Conservation (phyloP, 2,797 vertebrate genomes). For the Acipenser transmontanus region DNA sequence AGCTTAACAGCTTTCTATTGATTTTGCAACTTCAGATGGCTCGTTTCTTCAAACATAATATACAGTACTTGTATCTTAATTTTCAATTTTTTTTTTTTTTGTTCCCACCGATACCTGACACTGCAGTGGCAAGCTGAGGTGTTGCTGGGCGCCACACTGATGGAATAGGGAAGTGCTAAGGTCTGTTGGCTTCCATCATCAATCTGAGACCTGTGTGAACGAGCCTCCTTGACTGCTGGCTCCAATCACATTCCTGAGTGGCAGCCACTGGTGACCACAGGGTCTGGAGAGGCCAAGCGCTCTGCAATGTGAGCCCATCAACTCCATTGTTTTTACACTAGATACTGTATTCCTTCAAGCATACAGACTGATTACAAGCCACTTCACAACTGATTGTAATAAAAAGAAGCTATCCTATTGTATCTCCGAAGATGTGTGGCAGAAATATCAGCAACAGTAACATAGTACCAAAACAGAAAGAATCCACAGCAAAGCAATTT, state of each 20-base stretch:
- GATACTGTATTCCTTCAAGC: not conserved
- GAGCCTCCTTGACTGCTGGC: constrained; percentile 36
- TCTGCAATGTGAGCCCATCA: constrained; percentile 9
- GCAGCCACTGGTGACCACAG: constrained; percentile 46
- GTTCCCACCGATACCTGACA: constrained; percentile 29
- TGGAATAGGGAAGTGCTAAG: constrained; percentile 42
- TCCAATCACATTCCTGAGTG: constrained; percentile 54
- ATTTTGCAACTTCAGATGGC: too few species aligned
- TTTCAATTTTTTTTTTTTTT: not conserved
- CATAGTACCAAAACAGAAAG: too few species aligned
- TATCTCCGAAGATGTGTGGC: too few species aligned
- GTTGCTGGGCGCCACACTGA: constrained; percentile 46
- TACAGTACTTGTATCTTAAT: not conserved
- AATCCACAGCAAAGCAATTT: too few species aligned
- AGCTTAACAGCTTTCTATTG: too few species aligned
- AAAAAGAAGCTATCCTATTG: too few species aligned
- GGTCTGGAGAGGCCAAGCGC: constrained; percentile 23
- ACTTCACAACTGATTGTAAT: not conserved
- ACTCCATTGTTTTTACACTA: constrained; percentile 6
- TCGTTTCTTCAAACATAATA: too few species aligned
- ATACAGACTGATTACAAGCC: not conserved
- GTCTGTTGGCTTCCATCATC: constrained; percentile 58
- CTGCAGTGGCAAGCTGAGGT: constrained; percentile 34
- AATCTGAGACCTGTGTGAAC: constrained; percentile 46
- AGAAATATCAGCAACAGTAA: too few species aligned